These are phyloP conservation scores for Stegastes partitus DNA, from an alignment of 2,113 vertebrate species.

Conservation along the genomic window DNA sequence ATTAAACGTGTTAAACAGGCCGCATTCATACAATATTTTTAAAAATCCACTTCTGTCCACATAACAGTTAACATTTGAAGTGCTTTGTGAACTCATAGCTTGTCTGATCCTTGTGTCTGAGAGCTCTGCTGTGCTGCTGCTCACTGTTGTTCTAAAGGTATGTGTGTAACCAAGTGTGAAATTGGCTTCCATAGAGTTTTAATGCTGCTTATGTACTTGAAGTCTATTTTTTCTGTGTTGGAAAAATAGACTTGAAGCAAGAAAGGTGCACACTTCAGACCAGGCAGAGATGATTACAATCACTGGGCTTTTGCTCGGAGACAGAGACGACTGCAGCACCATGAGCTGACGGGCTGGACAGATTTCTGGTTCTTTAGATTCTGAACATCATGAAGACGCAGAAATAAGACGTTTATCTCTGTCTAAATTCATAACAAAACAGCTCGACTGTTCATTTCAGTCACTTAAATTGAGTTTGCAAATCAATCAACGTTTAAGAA, in stretches of 20 bases:
- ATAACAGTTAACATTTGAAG: neutral
- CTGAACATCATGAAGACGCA: too few relatives aligned
- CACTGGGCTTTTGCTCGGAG: neutral
- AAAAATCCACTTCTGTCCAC: neutral
- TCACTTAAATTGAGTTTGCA: too few relatives aligned
- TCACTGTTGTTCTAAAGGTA: conserved; percentile 51
- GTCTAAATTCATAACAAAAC: too few relatives aligned
- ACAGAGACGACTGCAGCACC: neutral
- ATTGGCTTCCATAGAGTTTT: conserved; percentile 53
- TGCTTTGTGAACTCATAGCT: neutral
- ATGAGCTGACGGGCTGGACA: too few relatives aligned
- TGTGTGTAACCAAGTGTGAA: conserved; percentile 55
- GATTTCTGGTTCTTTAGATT: too few relatives aligned
- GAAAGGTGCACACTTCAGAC: conserved; percentile 8
- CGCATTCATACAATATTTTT: neutral
- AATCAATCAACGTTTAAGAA: too few relatives aligned
- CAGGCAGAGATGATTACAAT: neutral
- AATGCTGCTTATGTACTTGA: conserved; percentile 27
- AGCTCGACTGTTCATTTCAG: too few relatives aligned
- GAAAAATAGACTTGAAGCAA: conserved; percentile 36
- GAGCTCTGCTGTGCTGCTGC: conserved; percentile 12
- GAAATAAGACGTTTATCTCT: too few relatives aligned
- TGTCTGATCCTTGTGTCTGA: neutral
- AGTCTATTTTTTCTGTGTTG: conserved; percentile 21
- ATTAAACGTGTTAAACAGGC: neutral